Evolutionary conservation across 2,113 vertebrate genomes (phyloP), one percentile per base, ranked within the genome.

Genomic region (Festucalex cinctus): DNA sequence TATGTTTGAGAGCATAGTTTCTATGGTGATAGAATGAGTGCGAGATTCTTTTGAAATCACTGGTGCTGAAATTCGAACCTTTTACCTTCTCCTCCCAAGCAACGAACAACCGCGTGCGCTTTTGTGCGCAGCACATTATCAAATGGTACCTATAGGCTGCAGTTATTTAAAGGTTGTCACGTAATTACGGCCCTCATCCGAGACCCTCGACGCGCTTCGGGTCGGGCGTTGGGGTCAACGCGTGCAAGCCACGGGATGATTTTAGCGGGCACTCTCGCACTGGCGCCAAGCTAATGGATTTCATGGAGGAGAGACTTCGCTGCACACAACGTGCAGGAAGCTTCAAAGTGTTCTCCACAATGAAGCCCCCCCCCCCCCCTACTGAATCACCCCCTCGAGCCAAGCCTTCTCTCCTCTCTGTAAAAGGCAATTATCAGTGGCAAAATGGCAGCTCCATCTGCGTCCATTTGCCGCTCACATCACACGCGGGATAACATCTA

Each of bases 251-350:
- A 69, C n/a, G 17, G 54, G 65, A 69, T 39, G 67, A 74, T 81
- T 86, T 84, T 73, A 83, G 70, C 63, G 19, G 39, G 41, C 16
- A 44, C 73, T 76, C 68, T 57, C 28, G 14, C 22, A 72, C 67
- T 53, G 58, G 46, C 73, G 19, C 46, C 46, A 65, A 77, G 85
- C 81, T 91, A 89, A 90, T 90, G 86, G 81, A 60, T 86, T 86
- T 85, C 76, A 86, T 89, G 81, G 76, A 85, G 13, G 60, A 73
- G 77, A 75, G 81, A 76, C 68, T 73, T 74, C 70, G 14, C 20
- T 41, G 53, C 73, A 68, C 62, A 65, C 69, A 83, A 80, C 73
- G 63, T 76, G 58, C 76, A 57, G 70, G 57, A 61, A 74, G 83
- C 72, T 83, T 73, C 80, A 77, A 86, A 83, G 82, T 84, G 80